phyloP scores from a whole-genome alignment of 2,888 invertebrate genomes.

The Idaea dimidiata region DNA sequence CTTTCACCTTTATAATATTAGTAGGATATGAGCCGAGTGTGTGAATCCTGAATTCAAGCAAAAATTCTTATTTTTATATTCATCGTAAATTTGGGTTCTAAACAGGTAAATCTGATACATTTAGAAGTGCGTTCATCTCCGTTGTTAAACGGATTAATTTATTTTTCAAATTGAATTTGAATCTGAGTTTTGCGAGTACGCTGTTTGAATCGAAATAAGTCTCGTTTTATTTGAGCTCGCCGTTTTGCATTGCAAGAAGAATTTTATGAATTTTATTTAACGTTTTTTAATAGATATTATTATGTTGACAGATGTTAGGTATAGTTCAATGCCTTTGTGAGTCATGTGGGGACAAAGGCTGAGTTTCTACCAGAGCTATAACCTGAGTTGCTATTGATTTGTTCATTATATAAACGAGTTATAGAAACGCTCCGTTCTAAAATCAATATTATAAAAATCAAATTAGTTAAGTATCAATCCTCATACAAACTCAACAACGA shows the following conservation, averaged over 20 bases:
- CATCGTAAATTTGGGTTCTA: neutral
- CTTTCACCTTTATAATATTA: no score
- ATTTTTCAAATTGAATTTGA: conserved; percentile 37
- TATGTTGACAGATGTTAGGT: neutral
- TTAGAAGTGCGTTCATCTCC: neutral
- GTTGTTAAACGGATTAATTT: conserved; percentile 33
- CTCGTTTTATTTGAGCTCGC: neutral
- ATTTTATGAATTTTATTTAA: conserved; percentile 24
- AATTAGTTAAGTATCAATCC: no score
- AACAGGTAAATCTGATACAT: neutral
- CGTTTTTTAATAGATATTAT: conserved; percentile 13
- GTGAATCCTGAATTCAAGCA: neutral
- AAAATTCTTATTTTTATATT: neutral
- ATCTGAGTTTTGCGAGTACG: conserved; percentile 26
- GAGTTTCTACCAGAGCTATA: no score
- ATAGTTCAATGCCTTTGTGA: neutral
- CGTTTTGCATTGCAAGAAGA: conserved; percentile 18
- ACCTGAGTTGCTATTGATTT: no score
- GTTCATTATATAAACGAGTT: no score
- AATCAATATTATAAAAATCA: no score
- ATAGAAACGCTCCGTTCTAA: no score
- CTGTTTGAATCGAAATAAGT: conserved; percentile 33
- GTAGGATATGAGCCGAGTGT: neutral
- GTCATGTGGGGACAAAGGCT: no score
- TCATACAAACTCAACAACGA: no score